These are phyloP conservation scores for Microplitis demolitor DNA, from an alignment of 1,140 invertebrate species.

Conservation along the genomic window DNA sequence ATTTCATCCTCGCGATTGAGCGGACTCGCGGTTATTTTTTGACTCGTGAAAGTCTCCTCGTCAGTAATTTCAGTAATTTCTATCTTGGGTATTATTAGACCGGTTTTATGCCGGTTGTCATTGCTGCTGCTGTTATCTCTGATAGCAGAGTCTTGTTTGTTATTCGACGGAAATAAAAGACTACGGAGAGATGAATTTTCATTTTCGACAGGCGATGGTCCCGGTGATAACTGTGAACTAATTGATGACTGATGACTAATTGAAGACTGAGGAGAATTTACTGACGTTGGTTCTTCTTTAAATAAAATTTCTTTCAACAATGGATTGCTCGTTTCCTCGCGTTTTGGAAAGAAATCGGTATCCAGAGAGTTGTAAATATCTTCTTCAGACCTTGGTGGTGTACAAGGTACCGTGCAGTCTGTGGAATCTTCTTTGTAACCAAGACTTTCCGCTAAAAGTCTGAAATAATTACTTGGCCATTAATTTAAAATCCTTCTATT, in stretches of 20 bases:
- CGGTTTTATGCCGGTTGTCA: background rate
- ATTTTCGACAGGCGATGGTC: conserved; percentile 22
- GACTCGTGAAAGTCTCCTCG: conserved; percentile 1
- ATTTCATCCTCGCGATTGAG: conserved; percentile 47
- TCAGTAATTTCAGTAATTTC: conserved; percentile 30
- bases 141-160: background rate
- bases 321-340: conserved; percentile 48
- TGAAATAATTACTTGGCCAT: conserved; percentile 27
- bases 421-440: conserved; percentile 59
- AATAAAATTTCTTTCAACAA: conserved; percentile 54
- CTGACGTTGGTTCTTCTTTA: conserved; percentile 50
- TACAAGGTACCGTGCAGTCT: conserved; percentile 58
- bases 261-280: conserved; percentile 30
- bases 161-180: conserved; percentile 44
- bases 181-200: conserved; percentile 49
- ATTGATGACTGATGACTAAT: too few species aligned
- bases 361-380: conserved; percentile 59
- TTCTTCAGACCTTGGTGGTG: conserved; percentile 56
- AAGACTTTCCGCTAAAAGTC: conserved; percentile 57
- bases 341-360: conserved; percentile 57
- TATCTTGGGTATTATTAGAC: conserved; percentile 22
- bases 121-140: background rate
- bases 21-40: conserved; percentile 31
- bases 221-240: conserved; percentile 25
- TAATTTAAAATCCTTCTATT: background rate